phyloP scores from a whole-genome alignment of 2,888 invertebrate genomes.

The Frankliniella intonsa region DNA sequence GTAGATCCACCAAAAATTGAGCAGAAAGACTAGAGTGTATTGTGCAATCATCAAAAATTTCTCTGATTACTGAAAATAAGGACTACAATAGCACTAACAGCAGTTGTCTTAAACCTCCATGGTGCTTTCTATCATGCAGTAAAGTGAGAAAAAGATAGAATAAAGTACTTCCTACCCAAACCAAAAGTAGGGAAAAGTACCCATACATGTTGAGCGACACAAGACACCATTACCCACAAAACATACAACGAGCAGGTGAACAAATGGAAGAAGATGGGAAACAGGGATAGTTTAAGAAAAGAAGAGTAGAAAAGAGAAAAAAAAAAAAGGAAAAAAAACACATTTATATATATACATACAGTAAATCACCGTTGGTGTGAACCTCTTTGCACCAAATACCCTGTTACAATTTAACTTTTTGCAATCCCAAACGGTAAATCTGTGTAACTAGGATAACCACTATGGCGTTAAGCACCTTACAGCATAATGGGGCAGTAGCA shows the following conservation, averaged over 20 bases:
- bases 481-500: no score
- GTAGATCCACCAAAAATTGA: background rate
- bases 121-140: background rate
- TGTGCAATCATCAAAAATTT: no score
- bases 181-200: background rate
- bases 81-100: no score
- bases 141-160: background rate
- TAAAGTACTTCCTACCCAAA: background rate
- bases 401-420: no score
- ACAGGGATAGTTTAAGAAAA: slow-evolving; percentile 17
- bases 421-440: no score
- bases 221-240: background rate
- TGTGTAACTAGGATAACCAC: no score
- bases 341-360: slow-evolving; percentile 21
- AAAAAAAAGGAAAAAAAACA: slow-evolving; percentile 29
- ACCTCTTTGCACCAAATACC: no score
- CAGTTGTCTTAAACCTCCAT: no score
- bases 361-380: background rate
- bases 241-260: background rate
- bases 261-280: background rate
- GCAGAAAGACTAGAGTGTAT: background rate
- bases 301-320: slow-evolving; percentile 8
- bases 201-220: background rate
- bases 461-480: no score
- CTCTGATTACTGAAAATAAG: no score